Base-by-base conservation (phyloP, 2,797 vertebrate genomes). In the Enteromius paludinosus region DNA sequence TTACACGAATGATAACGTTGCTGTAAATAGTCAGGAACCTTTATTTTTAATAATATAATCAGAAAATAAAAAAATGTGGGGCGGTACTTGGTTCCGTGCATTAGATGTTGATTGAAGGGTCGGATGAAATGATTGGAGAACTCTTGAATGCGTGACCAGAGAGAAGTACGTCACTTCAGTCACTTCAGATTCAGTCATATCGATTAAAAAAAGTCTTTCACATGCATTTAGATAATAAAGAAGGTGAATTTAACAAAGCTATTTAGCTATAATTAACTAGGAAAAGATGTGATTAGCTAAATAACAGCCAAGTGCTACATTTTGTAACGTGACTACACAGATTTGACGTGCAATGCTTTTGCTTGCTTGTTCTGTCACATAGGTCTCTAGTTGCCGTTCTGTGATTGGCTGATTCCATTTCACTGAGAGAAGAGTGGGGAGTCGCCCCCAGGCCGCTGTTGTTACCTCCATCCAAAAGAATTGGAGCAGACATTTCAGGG, bases 401-500 rank as follows among this genome's bases (percentile, higher is more conserved):
- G 61, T 75, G 80, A 87, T 87, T 87, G 85, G 87, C 74, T 33
- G 38, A 54, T 61, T 81, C 65, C 35, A 38, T 83, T 83, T 86
- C 9, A 38, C 78, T 85, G 77, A 64, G 61, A 83, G 77, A 83
- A 73, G 77, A 82, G 72, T 47, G 81, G 86, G 79, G 77, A 80
- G 76, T 77, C 59, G 71, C 65, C 74, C 76, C 79, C 78, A 38
- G 43, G 61, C 68, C 47, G 90, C 92, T 90, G 90, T 91, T 89
- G 91, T 88, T 89, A 89, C 88, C 90, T 89, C 89, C 86, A 87
- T 85, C 90, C 85, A 89, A 89, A 90, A 90, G 90, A 94, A 93
- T 83, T 90, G 90, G 92, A 92, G 92, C 90, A 92, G 87, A 91
- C 91, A 90, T 92, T 90, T 87, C 91, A 92, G 89, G 91, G 90